Evolutionary conservation across 35 echinoderm and acorn worm genomes (phyloP).

Genomic region (Patiria miniata): DNA sequence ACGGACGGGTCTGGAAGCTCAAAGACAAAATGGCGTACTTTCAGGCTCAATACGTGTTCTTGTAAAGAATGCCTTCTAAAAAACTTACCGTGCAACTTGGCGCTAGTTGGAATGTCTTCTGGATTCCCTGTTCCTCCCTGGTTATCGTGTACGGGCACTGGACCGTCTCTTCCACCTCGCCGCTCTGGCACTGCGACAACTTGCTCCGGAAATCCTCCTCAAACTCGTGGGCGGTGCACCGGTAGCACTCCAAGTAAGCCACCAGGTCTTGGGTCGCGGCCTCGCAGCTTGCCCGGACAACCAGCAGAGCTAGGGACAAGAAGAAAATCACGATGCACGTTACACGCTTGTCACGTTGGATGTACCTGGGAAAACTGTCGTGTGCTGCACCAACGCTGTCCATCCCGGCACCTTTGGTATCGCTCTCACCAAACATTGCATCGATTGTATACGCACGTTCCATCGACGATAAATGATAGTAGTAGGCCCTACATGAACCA

Average conservation of each 20-base stretch:
- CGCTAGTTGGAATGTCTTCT: background rate
- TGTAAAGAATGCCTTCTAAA: too few species aligned
- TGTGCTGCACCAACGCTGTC: background rate
- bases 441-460: too few species aligned
- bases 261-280: background rate
- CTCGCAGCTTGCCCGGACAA: background rate
- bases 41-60: too few species aligned
- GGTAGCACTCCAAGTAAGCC: background rate
- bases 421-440: background rate
- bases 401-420: background rate
- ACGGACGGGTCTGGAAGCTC: too few species aligned
- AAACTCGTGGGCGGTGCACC: background rate
- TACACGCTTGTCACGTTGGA: too few species aligned
- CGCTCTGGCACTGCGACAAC: background rate
- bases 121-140: background rate
- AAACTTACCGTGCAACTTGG: background rate
- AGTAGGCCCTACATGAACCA: too few species aligned
- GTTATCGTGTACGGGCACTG: background rate
- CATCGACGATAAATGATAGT: too few species aligned
- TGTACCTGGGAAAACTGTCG: background rate
- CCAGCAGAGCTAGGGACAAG: background rate
- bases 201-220: background rate
- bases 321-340: background rate
- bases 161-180: background rate
- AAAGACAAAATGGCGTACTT: too few species aligned